Evolutionary conservation across 2,797 vertebrate species (phyloP).

Genomic region (Paguma larvata): DNA sequence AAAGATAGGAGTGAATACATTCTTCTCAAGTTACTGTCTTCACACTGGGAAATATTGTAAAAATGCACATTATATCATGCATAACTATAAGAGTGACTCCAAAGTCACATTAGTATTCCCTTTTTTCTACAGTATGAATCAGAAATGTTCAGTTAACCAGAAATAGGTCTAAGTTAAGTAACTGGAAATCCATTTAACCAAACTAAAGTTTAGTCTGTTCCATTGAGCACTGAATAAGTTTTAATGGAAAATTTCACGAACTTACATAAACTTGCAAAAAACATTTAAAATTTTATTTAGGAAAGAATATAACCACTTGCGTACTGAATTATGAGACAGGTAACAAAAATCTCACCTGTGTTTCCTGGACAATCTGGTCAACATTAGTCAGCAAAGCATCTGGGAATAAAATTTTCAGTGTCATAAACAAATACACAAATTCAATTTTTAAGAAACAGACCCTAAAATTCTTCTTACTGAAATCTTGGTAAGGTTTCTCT

Average conservation of each 20-base stretch:
- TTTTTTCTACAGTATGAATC: background rate
- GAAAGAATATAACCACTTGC: background rate
- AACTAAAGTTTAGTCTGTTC: background rate
- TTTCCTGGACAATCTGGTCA: conserved; percentile 73
- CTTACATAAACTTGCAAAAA: background rate
- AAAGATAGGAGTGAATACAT: background rate
- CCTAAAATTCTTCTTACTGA: background rate
- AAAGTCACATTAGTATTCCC: background rate
- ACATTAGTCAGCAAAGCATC: conserved; percentile 80
- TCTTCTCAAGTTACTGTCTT: background rate
- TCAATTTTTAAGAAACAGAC: conserved; percentile 49
- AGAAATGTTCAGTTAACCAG: background rate
- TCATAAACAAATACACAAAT: conserved; percentile 36
- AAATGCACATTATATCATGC: background rate
- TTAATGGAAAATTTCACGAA: background rate
- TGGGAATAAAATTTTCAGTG: conserved; percentile 63
- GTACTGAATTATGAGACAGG: background rate
- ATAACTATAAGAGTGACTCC: background rate
- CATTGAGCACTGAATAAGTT: background rate
- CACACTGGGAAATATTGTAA: background rate
- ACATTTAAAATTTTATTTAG: background rate
- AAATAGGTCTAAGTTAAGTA: background rate
- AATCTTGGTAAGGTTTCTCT: conserved; percentile 15
- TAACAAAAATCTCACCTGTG: conserved; percentile 67
- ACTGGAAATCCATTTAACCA: background rate